Conservation (phyloP, 2,888 invertebrate genomes). For the Hipparchia semele region DNA sequence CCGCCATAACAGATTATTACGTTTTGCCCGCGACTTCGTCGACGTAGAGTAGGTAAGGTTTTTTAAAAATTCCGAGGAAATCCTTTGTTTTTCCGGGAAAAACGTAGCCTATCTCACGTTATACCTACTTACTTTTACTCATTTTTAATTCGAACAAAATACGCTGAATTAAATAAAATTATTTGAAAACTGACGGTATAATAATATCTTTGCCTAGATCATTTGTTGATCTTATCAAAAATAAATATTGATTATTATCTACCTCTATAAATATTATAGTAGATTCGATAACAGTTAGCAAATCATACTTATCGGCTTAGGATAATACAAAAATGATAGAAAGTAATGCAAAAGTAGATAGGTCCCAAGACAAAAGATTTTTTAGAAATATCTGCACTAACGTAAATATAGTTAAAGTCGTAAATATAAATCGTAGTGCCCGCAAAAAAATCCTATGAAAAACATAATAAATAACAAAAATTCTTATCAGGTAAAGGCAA, state of each 20-base stretch:
- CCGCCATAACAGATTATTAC: no score
- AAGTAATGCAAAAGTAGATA: not conserved
- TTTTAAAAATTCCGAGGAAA: no score
- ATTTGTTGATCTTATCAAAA: not conserved
- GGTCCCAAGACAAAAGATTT: not conserved
- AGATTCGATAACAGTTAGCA: not conserved
- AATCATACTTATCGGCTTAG: not conserved
- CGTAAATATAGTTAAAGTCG: no score
- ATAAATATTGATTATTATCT: not conserved
- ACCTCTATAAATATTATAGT: not conserved
- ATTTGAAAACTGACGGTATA: not conserved
- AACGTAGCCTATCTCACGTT: no score
- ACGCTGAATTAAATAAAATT: not conserved
- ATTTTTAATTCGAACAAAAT: not conserved
- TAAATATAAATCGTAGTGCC: no score
- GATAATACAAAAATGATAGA: constrained; percentile 6
- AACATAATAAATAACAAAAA: not conserved
- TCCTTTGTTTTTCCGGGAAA: no score
- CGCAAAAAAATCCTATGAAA: not conserved
- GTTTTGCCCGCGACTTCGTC: no score
- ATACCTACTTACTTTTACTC: no score
- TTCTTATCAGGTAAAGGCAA: no score
- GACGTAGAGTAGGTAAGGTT: no score
- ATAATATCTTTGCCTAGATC: no score
- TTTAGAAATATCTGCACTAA: no score